These are phyloP conservation scores for Octodon degus DNA, from an alignment of 2,113 vertebrate genomes.

Conservation along the genomic window DNA sequence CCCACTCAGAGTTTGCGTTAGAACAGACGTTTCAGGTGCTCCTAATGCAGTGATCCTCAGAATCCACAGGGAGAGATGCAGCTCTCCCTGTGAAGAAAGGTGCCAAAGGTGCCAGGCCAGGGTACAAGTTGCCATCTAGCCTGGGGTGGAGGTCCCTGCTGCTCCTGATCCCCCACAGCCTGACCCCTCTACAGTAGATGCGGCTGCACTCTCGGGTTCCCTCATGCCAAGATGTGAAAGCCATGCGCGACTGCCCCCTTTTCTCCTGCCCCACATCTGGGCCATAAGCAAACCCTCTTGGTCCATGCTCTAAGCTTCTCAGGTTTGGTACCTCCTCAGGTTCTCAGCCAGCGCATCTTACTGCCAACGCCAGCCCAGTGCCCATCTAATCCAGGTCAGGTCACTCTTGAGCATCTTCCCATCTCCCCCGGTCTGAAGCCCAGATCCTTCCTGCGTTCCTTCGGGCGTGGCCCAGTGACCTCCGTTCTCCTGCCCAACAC, in stretches of 20 bases:
- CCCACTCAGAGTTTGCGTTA: not conserved
- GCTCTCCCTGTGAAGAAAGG: not conserved
- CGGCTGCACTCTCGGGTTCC: not conserved
- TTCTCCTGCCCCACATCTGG: not conserved
- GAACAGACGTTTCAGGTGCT: not conserved
- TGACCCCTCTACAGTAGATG: not conserved
- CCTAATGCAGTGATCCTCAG: not conserved
- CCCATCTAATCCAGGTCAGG: not conserved
- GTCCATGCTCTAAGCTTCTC: not conserved
- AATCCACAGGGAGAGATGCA: not conserved
- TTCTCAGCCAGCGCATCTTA: not conserved
- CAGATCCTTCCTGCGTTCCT: not conserved
- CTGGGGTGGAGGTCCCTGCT: not conserved
- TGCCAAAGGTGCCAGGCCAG: not conserved
- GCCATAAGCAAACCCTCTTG: not conserved
- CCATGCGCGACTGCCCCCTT: not conserved
- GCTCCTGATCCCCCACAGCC: too few relatives aligned
- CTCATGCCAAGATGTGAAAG: fast-evolving
- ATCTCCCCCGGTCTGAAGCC: not conserved
- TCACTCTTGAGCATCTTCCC: not conserved
- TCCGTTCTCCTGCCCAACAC: not conserved
- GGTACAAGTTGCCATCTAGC: not conserved
- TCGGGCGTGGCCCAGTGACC: not conserved
- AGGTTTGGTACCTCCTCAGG: not conserved
- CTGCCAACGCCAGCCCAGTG: fast-evolving